Evolutionary conservation across 2,113 vertebrate species (phyloP).

Genomic region (Vidua macroura): DNA sequence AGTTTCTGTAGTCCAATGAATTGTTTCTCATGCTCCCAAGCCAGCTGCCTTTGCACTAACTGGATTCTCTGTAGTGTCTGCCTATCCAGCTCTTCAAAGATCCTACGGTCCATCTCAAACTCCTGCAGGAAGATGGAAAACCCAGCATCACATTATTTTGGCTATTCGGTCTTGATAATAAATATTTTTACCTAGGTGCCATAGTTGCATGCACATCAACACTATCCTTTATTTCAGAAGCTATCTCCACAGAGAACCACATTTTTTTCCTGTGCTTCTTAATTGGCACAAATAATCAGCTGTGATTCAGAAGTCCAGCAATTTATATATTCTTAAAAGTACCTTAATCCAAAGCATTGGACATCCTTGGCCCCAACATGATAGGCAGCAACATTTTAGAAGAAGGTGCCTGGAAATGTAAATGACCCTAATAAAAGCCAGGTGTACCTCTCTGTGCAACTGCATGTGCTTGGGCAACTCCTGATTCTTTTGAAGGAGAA

Average conservation of each 20-base stretch:
- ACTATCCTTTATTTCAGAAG: background rate
- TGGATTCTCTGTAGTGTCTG: slow-evolving; percentile 71
- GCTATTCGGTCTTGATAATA: background rate
- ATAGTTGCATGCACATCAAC: background rate
- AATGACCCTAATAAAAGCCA: background rate
- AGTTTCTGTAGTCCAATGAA: slow-evolving; percentile 80
- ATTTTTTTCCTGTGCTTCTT: background rate
- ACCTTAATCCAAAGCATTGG: background rate
- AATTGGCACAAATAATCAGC: background rate
- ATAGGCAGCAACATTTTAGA: background rate
- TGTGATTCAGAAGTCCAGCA: background rate
- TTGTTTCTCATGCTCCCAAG: slow-evolving; percentile 84
- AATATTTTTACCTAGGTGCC: background rate
- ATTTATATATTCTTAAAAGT: background rate
- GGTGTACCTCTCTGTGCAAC: slow-evolving; percentile 74
- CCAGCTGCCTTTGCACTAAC: slow-evolving; percentile 78
- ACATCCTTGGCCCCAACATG: background rate
- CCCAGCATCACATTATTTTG: background rate
- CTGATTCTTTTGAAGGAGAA: slow-evolving; percentile 76
- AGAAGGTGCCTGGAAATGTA: background rate
- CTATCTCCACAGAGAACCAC: background rate
- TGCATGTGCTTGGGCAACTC: slow-evolving; percentile 81
- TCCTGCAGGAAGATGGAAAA: slow-evolving; percentile 72
- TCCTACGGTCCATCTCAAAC: slow-evolving; percentile 76
- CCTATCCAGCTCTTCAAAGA: slow-evolving; percentile 76